A percentile compares a stretch with the other conserved stretches of the same genome.
Evolutionary conservation across 2,888 invertebrate genomes (phyloP).

Genomic region (Corythucha ciliata): DNA sequence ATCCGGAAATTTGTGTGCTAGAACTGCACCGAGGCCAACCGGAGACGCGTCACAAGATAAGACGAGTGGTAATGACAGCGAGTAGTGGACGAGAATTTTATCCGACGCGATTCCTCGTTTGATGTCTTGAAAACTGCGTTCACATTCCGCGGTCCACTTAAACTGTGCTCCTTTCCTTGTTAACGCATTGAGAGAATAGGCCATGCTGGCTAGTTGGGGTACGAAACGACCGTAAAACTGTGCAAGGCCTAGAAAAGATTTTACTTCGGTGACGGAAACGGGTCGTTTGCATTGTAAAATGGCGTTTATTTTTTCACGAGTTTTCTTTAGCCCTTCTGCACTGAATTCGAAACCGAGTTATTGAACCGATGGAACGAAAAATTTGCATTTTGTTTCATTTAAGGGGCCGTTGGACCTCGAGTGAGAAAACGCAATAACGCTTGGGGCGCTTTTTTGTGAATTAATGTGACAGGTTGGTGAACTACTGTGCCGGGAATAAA

Average conservation of each 20-base stretch:
- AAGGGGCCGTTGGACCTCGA: too few relatives aligned
- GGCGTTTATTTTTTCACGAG: slow-evolving; percentile 7
- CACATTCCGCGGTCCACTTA: slow-evolving; percentile 4
- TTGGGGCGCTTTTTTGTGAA: too few relatives aligned
- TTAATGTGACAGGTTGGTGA: too few relatives aligned
- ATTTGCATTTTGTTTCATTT: slow-evolving; percentile 10
- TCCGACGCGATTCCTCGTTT: slow-evolving; percentile 10
- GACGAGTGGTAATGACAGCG: slow-evolving; percentile 4
- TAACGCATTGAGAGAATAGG: slow-evolving; percentile 11
- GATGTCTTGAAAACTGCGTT: slow-evolving; percentile 6
- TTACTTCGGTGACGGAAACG: slow-evolving; percentile 1
- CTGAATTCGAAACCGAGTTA: slow-evolving; percentile 5
- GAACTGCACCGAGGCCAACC: slow-evolving; percentile 13
- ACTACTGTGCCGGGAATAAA: too few relatives aligned
- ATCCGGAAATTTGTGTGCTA: slow-evolving; percentile 9
- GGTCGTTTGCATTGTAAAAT: slow-evolving; percentile 8
- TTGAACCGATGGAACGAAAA: slow-evolving; percentile 2
- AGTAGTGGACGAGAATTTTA: slow-evolving; percentile 7
- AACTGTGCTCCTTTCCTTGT: slow-evolving; percentile 6
- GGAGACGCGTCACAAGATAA: slow-evolving; percentile 16
- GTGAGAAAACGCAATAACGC: too few relatives aligned
- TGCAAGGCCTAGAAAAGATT: slow-evolving; percentile 16
- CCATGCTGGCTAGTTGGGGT: slow-evolving; percentile 1
- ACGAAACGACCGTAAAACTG: slow-evolving; percentile 18
- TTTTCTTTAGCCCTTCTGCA: slow-evolving; percentile 11